Percentiles rank a stretch among this genome's conserved stretches.
Conservation (phyloP, 1,140 invertebrate genomes). For the Bombus consobrinus region DNA sequence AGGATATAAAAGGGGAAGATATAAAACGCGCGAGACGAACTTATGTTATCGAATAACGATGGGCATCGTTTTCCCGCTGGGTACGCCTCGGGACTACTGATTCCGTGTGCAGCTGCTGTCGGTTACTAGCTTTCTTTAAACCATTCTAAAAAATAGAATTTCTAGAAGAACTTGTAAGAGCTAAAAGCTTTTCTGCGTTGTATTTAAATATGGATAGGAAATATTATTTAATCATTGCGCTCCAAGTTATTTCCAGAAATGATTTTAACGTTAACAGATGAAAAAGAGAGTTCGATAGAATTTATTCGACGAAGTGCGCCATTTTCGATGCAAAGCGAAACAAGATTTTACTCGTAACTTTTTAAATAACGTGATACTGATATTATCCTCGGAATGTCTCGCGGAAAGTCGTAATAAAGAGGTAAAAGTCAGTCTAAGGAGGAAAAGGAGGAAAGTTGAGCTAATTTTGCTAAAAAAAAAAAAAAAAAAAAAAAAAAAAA, state of each 20-base stretch:
- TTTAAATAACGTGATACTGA: too few relatives aligned
- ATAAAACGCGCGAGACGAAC: conserved; percentile 12
- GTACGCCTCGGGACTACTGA: background rate
- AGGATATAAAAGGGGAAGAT: conserved; percentile 18
- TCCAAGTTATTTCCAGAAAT: too few relatives aligned
- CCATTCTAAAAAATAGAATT: background rate
- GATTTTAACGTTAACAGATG: too few relatives aligned
- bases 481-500: background rate
- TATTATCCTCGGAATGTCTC: too few relatives aligned
- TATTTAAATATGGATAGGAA: background rate
- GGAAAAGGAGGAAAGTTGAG: background rate
- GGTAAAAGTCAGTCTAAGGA: background rate
- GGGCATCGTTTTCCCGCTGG: background rate
- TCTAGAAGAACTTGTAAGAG: background rate
- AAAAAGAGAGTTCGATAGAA: too few relatives aligned
- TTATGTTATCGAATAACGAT: conserved; percentile 45
- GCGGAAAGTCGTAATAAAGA: too few relatives aligned
- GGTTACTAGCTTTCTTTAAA: background rate
- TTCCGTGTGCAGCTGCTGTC: background rate
- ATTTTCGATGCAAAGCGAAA: too few relatives aligned
- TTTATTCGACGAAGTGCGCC: too few relatives aligned
- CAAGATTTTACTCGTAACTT: too few relatives aligned
- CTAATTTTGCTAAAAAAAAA: background rate
- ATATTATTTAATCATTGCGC: background rate
- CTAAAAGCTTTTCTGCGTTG: background rate